Evolutionary conservation across 2,888 invertebrate species (phyloP), one percentile per base, ranked within the genome.

Genomic region (Epsilonema sp.): DNA sequence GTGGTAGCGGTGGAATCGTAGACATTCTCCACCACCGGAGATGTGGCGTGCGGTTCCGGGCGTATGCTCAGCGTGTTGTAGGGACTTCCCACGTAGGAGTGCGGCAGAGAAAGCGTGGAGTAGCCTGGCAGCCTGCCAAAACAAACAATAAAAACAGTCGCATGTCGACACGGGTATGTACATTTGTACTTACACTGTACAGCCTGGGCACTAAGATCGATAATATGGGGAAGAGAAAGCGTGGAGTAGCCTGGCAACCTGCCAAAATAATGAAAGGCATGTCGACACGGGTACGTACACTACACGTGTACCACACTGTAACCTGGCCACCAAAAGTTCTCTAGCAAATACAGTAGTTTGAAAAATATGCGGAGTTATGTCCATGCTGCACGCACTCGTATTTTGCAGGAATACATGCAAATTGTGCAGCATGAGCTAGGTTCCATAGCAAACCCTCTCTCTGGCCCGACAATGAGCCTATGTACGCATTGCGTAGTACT

Each of bases 161-260:
- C n/a, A n/a, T n/a, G n/a, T n/a, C n/a, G n/a, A n/a, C n/a, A n/a
- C n/a, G n/a, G n/a, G n/a, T n/a, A n/a, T n/a, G n/a, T n/a, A n/a
- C n/a, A n/a, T n/a, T n/a, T n/a, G n/a, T n/a, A n/a, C n/a, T n/a
- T n/a, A n/a, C n/a, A n/a, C n/a, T n/a, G n/a, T n/a, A n/a, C n/a
- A n/a, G n/a, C n/a, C n/a, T 62, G 63, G 1, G 60, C 60, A 47
- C 58, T 58, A 20, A 58, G 63, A 2, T 59, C 52, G 49, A 62
- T 62, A 16, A 53, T 55, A 47, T 45, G 50, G 42, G 61, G 60
- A 19, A 62, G 52, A 4, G 62, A 61, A 1, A 62, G 53, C 1
- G 61, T 59, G 2, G 63, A 63, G 36, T 57, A 59, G 8, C 60
- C 61, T 31, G 31, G 8, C 31, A 8, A 11, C 8, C 31, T 31